Evolutionary conservation across 2,113 vertebrate species (phyloP).

Genomic region (Passer montanus): DNA sequence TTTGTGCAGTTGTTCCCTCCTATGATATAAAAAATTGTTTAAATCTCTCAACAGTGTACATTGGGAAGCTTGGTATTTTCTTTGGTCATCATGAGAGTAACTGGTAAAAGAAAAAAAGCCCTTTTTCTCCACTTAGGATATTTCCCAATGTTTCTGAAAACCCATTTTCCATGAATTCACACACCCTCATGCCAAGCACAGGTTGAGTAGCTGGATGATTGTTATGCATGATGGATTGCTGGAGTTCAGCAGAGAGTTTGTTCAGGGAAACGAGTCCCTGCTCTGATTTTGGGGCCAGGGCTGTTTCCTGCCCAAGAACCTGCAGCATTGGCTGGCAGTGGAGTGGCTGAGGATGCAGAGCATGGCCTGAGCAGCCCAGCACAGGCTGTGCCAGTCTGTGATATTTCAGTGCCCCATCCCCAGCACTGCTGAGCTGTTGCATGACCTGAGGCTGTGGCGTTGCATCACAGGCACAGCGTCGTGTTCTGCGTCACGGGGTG

Average conservation of each 20-base stretch:
- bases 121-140: not conserved
- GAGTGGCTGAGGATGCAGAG: not conserved
- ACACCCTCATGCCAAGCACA: not conserved
- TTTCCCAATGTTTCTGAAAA: not conserved
- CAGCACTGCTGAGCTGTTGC: not conserved
- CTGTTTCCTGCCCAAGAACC: not conserved
- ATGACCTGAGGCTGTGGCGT: not conserved
- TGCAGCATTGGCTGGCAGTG: not conserved
- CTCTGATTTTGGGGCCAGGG: not conserved
- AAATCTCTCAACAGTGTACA: rapidly evolving
- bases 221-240: rapidly evolving
- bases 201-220: not conserved
- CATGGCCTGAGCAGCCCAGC: not conserved
- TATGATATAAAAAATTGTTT: not conserved
- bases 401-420: rapidly evolving
- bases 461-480: rapidly evolving
- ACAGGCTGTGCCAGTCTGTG: rapidly evolving
- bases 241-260: rapidly evolving
- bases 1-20: not conserved
- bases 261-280: rapidly evolving
- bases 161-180: not conserved
- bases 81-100: not conserved
- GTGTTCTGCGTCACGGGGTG: not conserved
- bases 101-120: not conserved
- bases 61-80: not conserved